Evolutionary conservation across 1,140 invertebrate species (phyloP).

Genomic region (Laupala kohalensis): DNA sequence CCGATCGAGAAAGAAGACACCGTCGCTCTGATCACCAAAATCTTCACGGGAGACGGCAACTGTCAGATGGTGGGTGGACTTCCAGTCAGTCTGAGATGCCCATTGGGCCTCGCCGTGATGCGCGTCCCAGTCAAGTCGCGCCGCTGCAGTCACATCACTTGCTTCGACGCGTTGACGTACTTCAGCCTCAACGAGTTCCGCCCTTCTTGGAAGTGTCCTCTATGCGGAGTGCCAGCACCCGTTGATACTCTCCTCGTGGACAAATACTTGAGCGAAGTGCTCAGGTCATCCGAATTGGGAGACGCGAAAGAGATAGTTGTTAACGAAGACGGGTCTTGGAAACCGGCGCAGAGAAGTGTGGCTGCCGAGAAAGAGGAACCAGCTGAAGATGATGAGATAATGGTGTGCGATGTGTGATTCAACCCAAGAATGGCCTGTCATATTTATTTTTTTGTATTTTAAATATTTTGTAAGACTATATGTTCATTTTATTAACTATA

Average conservation of each 20-base stretch:
- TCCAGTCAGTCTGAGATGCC: not conserved
- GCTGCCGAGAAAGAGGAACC: too few relatives aligned
- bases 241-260: not conserved
- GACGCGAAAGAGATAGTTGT: not conserved
- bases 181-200: not conserved
- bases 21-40: not conserved
- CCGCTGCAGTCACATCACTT: not conserved
- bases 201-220: not conserved
- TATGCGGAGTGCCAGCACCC: not conserved
- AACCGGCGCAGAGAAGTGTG: too few relatives aligned
- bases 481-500: too few relatives aligned
- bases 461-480: too few relatives aligned
- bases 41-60: not conserved
- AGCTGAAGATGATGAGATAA: too few relatives aligned
- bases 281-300: not conserved
- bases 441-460: too few relatives aligned
- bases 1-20: not conserved
- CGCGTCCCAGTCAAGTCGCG: not conserved
- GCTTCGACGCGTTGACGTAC: not conserved
- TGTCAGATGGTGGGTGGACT: not conserved
- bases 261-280: not conserved
- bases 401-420: too few relatives aligned
- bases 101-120: not conserved
- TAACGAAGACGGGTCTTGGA: not conserved
- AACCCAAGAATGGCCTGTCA: too few relatives aligned